Conservation (phyloP, 1,140 invertebrate species). For the Ridgeia piscesae region DNA sequence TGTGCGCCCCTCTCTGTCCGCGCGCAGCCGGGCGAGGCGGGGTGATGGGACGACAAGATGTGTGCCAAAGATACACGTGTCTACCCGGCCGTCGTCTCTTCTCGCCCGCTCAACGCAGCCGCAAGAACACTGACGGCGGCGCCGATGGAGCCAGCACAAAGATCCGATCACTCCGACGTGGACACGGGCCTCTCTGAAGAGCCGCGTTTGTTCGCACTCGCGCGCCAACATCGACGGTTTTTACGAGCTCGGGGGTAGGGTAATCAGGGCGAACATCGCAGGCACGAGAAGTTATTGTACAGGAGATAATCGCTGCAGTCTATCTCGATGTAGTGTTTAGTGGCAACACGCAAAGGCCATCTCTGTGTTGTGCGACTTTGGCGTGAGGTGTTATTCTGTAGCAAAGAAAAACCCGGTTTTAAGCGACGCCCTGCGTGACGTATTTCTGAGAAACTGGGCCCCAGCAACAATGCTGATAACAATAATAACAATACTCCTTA, state of each 20-base stretch:
- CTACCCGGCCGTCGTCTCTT: background rate
- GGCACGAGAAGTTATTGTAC: background rate
- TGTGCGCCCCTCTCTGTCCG: background rate
- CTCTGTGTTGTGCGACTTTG: background rate
- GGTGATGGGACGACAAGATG: background rate
- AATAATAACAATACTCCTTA: background rate
- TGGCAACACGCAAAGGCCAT: background rate
- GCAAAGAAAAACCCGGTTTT: background rate
- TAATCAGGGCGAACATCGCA: background rate
- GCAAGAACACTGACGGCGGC: background rate
- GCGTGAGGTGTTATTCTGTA: background rate
- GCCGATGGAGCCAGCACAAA: background rate
- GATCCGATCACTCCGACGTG: background rate
- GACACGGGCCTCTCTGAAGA: background rate
- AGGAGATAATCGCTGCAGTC: background rate
- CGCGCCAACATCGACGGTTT: background rate
- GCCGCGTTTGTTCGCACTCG: background rate
- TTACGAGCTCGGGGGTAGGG: background rate
- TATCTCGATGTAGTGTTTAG: background rate
- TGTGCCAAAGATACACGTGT: background rate
- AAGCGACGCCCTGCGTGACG: background rate
- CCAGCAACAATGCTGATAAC: background rate
- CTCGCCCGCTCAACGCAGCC: background rate
- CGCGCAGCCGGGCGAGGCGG: background rate
- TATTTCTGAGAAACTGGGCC: background rate